These are phyloP conservation scores for Cyclura pinguis DNA, from an alignment of 2,797 vertebrate genomes.

Conservation along the genomic window DNA sequence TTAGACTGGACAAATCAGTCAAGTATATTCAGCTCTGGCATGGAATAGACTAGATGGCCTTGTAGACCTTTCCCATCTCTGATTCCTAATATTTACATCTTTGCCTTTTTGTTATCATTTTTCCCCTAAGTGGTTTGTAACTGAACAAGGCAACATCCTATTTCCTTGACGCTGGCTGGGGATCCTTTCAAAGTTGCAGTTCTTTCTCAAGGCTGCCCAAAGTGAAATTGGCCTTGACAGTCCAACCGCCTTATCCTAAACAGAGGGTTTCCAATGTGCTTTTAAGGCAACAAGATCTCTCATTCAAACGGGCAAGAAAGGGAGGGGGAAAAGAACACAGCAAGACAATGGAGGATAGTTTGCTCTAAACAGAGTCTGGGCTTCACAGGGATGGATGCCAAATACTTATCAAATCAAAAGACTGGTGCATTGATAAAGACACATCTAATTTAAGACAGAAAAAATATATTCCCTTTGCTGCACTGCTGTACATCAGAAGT, in stretches of 20 bases:
- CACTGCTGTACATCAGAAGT: conserved; percentile 18
- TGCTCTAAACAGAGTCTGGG: conserved; percentile 56
- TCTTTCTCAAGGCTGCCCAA: conserved; percentile 65
- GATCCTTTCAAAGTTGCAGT: conserved; percentile 67
- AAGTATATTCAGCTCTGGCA: not conserved
- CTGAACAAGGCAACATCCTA: conserved; percentile 63
- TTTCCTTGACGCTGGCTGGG: conserved; percentile 62
- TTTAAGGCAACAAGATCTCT: conserved; percentile 75
- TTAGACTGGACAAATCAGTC: conserved; percentile 14
- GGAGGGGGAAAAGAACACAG: conserved; percentile 65
- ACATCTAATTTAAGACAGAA: conserved; percentile 63
- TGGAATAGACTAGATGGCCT: conserved; percentile 40
- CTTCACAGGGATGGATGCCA: conserved; percentile 59
- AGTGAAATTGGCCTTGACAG: conserved; percentile 73
- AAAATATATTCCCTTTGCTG: conserved; percentile 24
- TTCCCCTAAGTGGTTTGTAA: conserved; percentile 62
- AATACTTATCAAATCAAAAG: conserved; percentile 59
- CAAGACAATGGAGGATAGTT: conserved; percentile 60
- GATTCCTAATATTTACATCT: conserved; percentile 51
- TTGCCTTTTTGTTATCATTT: conserved; percentile 68
- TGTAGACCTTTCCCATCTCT: conserved; percentile 33
- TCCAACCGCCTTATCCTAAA: conserved; percentile 70
- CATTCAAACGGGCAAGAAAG: conserved; percentile 60
- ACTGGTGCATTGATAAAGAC: conserved; percentile 58
- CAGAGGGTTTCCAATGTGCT: conserved; percentile 71